Base-by-base conservation (phyloP, 2,113 vertebrate genomes). In the Rhinichthys klamathensis region DNA sequence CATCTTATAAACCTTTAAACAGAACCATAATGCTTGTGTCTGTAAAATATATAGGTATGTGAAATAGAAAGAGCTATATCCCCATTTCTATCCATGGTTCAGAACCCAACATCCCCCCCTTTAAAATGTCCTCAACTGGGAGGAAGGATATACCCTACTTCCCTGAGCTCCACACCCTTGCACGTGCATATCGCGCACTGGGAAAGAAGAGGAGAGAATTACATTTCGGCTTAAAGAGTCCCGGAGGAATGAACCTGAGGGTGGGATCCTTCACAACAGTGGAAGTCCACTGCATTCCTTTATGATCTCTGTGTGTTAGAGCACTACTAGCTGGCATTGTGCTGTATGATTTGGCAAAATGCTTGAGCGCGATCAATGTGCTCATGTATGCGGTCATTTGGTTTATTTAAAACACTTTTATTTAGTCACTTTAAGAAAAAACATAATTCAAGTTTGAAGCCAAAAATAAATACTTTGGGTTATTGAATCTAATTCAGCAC, bases 101-200 rank as follows among this genome's bases (percentile, higher is more conserved):
- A 38, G 7, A 65, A 80, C 35, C 58, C 58, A 63, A 65, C 3
- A 3, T 23, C 63, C 60, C 76, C 70, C 90, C 89, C 90, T 91
- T 90, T 77, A 87, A 89, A 87, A 85, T 91, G 90, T 91, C 91
- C 91, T 92, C 73, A 69, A 46, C 86, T 76, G 72, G 89, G 89
- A 93, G 93, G 94, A 94, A 94, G 93, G 92, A 94, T 94, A 92
- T 91, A 91, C 87, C 89, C 91, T 89, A 90, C 92, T 93, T 93
- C 93, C 94, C 92, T 85, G 76, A 88, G 87, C 92, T 89, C 91
- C 92, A 91, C 92, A 73, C 69, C 78, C 81, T 46, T 38, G 82
- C 61, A 69, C 90, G 90, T 89, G 84, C 87, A 86, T n/a, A n/a
- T 85, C 69, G 51, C 87, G 76, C 87, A 92, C 86, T 60, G 86